phyloP scores from a whole-genome alignment of 2,888 invertebrate species.

The Drosophila kambysellisi region DNA sequence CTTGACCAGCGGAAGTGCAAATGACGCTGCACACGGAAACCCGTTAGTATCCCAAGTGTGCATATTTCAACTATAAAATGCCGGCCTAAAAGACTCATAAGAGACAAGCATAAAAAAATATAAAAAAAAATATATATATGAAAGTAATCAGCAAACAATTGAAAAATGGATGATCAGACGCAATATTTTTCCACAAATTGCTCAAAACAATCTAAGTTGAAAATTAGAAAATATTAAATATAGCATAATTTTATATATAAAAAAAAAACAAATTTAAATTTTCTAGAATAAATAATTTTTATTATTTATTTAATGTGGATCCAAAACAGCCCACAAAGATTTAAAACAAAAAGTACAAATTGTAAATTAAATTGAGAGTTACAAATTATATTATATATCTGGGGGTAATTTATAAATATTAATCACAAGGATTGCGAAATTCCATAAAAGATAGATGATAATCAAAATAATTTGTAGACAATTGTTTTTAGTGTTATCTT shows the following conservation, averaged over 20 bases:
- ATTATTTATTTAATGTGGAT: not conserved
- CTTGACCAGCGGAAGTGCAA: slow-evolving; percentile 34
- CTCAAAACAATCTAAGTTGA: not conserved
- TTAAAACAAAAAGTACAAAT: not conserved
- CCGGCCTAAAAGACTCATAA: not conserved
- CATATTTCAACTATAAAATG: not conserved
- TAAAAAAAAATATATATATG: not conserved
- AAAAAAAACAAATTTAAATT: not conserved
- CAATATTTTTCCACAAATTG: not conserved
- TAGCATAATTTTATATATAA: not conserved
- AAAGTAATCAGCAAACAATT: not conserved
- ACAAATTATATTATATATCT: not conserved
- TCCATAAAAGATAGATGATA: not conserved
- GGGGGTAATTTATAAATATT: not conserved
- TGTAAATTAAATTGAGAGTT: not conserved
- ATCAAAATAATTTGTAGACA: not conserved
- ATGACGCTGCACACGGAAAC: slow-evolving; percentile 15
- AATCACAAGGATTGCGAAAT: not conserved
- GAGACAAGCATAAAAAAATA: not conserved
- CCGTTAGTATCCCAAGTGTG: slow-evolving; percentile 10
- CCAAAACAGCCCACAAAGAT: not conserved
- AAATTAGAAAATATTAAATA: not conserved
- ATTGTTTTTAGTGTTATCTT: not conserved
- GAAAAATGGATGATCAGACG: too few species aligned
- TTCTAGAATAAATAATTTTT: not conserved